Conservation (phyloP, 2,797 vertebrate species). For the Balearica regulorum region DNA sequence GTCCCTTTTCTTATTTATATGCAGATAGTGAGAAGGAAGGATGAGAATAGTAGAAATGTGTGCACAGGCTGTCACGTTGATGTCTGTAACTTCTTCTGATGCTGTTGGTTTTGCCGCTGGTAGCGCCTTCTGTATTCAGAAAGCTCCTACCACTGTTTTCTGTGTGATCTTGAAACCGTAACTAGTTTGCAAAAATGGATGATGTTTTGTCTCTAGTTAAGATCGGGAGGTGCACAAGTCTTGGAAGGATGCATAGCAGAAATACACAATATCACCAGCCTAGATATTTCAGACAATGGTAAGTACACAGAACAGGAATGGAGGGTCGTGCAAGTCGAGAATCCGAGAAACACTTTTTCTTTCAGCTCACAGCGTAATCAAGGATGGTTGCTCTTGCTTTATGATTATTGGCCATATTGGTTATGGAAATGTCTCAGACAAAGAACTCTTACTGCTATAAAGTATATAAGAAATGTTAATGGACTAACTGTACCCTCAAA, state of each 20-base stretch:
- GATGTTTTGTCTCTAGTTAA: conserved; percentile 79
- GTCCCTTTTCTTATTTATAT: background rate
- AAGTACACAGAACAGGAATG: conserved; percentile 47
- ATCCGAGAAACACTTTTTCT: background rate
- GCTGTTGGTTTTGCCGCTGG: background rate
- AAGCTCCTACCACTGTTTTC: background rate
- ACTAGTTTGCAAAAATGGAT: conserved; percentile 31
- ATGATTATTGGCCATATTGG: background rate
- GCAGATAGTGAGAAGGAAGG: background rate
- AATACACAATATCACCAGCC: conserved; percentile 94
- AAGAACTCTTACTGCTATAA: background rate
- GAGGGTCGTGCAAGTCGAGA: background rate
- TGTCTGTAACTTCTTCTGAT: conserved; percentile 6
- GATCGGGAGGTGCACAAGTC: conserved; percentile 96
- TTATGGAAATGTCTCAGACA: background rate
- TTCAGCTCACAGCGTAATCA: background rate
- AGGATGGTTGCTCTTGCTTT: background rate
- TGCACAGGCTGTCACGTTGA: background rate
- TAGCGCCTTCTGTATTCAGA: conserved; percentile 23
- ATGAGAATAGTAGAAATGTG: background rate
- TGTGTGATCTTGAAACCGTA: background rate
- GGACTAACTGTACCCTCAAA: background rate
- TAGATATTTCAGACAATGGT: conserved; percentile 98
- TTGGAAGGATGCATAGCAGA: conserved; percentile 97
- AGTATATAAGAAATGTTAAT: background rate